Conservation (phyloP, 2,797 vertebrate species). For the Melanotaenia parkinsoni region DNA sequence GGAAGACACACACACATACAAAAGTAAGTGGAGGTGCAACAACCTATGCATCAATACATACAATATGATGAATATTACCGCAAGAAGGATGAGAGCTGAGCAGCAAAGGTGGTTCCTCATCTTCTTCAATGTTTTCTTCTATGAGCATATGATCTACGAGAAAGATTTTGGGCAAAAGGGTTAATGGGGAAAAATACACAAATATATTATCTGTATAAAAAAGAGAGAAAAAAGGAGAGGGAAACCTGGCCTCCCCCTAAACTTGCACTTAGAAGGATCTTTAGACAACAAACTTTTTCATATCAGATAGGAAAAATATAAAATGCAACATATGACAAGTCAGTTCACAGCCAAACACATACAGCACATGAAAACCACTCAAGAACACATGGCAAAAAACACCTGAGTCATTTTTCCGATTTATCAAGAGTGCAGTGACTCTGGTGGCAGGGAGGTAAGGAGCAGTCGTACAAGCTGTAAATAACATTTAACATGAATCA, state of each 20-base stretch:
- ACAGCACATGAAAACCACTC: conserved; percentile 1
- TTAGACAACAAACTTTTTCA: not conserved
- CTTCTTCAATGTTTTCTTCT: conserved; percentile 86
- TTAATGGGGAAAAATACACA: not conserved
- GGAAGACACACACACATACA: conserved; percentile 29
- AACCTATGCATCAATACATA: not conserved
- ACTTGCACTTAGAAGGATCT: too few species aligned
- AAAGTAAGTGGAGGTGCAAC: conserved; percentile 8
- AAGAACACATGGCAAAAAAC: conserved; percentile 39
- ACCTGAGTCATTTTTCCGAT: conserved; percentile 64
- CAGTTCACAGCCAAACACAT: not conserved
- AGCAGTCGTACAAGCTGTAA: conserved; percentile 51
- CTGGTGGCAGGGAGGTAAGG: conserved; percentile 24
- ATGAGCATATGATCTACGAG: conserved; percentile 83
- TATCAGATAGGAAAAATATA: not conserved
- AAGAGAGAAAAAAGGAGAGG: not conserved
- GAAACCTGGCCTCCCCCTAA: not conserved
- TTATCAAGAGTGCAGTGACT: conserved; percentile 30
- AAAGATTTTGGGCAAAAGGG: not conserved
- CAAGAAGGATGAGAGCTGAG: conserved; percentile 80
- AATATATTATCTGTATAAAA: not conserved
- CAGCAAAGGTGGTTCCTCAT: conserved; percentile 87
- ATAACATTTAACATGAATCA: conserved; percentile 76
- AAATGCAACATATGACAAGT: not conserved
- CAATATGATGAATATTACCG: conserved; percentile 60